Evolutionary conservation across 2,797 vertebrate genomes (phyloP).

Genomic region (Betta splendens): DNA sequence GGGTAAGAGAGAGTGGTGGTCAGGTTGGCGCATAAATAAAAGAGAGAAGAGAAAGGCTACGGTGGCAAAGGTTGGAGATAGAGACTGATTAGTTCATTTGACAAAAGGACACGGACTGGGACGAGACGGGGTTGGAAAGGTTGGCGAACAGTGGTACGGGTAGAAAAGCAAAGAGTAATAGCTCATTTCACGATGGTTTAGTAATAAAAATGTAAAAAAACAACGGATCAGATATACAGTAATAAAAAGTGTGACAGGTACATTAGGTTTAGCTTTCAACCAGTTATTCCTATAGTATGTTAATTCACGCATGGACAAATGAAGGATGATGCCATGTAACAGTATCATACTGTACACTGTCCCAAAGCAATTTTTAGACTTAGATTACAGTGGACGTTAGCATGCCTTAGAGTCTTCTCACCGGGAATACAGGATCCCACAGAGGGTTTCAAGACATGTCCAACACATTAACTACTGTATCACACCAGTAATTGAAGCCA

Average conservation of each 20-base stretch:
- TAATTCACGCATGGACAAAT: neutral
- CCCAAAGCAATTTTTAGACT: conserved; percentile 9
- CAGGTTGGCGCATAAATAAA: conserved; percentile 26
- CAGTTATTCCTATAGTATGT: too few relatives aligned
- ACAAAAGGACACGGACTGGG: conserved; percentile 35
- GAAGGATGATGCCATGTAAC: neutral
- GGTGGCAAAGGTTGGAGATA: conserved; percentile 15
- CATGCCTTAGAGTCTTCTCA: conserved; percentile 10
- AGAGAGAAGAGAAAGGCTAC: neutral
- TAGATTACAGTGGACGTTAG: conserved; percentile 10
- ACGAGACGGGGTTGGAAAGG: conserved; percentile 5
- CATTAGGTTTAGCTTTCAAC: neutral
- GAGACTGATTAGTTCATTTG: conserved; percentile 43
- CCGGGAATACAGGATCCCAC: conserved; percentile 25
- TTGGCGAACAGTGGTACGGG: neutral
- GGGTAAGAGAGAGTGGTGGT: neutral
- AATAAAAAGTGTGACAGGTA: conserved; percentile 1
- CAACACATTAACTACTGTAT: conserved; percentile 14
- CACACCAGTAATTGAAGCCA: conserved; percentile 16
- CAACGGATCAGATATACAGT: too few relatives aligned
- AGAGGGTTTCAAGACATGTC: conserved; percentile 18
- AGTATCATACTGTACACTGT: neutral
- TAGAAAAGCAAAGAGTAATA: neutral
- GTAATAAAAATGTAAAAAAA: neutral
- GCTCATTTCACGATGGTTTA: too few relatives aligned